Conservation (phyloP, 2,797 vertebrate genomes). For the Platyrinchus mystaceus region DNA sequence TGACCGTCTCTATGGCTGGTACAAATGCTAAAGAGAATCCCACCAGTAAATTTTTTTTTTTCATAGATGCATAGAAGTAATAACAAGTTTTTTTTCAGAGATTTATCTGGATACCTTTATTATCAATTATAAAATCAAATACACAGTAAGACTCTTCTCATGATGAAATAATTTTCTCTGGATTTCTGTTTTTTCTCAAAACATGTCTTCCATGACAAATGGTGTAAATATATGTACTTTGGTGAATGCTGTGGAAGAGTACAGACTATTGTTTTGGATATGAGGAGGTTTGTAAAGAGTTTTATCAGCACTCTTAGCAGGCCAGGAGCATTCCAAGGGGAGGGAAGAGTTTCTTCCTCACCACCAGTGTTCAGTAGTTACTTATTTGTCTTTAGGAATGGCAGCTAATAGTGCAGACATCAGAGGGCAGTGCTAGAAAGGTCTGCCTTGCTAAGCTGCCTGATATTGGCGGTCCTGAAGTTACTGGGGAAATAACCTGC, state of each 20-base stretch:
- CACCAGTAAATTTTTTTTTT: not conserved
- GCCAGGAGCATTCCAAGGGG: not conserved
- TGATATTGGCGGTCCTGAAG: not conserved
- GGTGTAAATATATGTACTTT: not conserved
- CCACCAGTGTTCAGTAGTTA: not conserved
- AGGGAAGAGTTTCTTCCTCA: not conserved
- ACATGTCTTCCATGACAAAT: not conserved
- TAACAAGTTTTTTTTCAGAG: not conserved
- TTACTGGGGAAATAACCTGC: not conserved
- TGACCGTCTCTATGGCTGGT: not conserved
- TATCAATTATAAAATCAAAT: not conserved
- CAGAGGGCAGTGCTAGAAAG: no score
- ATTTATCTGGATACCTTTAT: not conserved
- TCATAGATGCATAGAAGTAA: not conserved
- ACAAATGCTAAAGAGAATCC: not conserved
- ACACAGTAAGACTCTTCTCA: no score
- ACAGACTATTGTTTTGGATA: not conserved
- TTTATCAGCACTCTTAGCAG: not conserved
- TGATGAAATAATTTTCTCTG: not conserved
- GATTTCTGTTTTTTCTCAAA: not conserved
- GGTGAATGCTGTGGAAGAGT: not conserved
- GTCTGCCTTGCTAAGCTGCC: not conserved
- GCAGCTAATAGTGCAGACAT: not conserved
- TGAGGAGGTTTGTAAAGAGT: not conserved
- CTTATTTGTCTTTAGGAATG: not conserved